Conservation (phyloP, 2,113 vertebrate species). For the Paramisgurnus dabryanus region DNA sequence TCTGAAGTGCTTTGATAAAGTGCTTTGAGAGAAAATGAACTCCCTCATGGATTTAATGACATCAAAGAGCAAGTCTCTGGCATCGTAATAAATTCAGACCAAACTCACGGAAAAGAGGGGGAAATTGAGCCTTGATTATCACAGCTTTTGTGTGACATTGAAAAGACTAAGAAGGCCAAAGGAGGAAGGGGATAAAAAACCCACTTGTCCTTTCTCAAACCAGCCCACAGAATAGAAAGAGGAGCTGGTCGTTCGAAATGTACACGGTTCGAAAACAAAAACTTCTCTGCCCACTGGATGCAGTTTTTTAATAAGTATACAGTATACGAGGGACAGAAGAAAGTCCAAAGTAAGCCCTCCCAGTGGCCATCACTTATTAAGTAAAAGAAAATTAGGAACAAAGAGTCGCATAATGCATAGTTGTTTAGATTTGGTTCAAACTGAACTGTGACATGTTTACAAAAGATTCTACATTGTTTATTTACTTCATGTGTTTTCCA, state of each 20-base stretch:
- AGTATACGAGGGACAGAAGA: conserved; percentile 72
- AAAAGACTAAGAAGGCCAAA: conserved; percentile 69
- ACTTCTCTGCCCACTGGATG: conserved; percentile 86
- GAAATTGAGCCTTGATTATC: conserved; percentile 77
- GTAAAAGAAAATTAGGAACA: conserved; percentile 70
- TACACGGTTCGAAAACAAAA: conserved; percentile 81
- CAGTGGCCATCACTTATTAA: conserved; percentile 86
- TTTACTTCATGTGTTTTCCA: too few species aligned
- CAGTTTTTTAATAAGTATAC: conserved; percentile 77
- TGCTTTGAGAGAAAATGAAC: conserved; percentile 68
- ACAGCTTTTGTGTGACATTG: conserved; percentile 76
- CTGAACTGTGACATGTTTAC: background rate
- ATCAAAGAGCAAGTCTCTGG: conserved; percentile 75
- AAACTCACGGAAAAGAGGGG: conserved; percentile 58
- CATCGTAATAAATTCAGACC: conserved; percentile 76
- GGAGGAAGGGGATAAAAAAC: conserved; percentile 58
- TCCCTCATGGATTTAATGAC: conserved; percentile 81
- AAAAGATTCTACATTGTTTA: background rate
- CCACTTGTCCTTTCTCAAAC: conserved; percentile 40
- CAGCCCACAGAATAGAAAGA: conserved; percentile 43
- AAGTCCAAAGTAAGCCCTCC: conserved; percentile 84
- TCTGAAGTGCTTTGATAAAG: conserved; percentile 64
- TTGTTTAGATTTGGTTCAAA: conserved; percentile 68
- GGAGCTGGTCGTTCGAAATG: conserved; percentile 74
- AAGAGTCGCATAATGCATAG: conserved; percentile 88